phyloP scores from a whole-genome alignment of 2,888 invertebrate species.

The Lissonota sp. region DNA sequence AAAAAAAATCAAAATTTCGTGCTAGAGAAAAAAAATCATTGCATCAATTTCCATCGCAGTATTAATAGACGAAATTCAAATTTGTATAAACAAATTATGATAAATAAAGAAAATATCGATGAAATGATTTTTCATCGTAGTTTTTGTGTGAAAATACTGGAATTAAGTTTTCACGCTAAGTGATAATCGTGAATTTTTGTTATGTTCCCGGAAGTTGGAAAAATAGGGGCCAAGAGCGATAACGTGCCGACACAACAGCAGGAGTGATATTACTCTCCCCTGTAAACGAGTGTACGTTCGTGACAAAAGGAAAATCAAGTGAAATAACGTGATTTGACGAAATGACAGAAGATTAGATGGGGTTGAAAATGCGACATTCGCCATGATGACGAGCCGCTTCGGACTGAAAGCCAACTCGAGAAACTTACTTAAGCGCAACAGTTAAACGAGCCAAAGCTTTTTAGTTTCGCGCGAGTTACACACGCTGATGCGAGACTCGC shows the following conservation, averaged over 20 bases:
- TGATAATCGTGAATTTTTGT: not conserved
- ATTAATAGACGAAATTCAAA: not conserved
- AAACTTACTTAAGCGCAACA: constrained; percentile 47
- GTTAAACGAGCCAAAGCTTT: constrained; percentile 50
- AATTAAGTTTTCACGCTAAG: not conserved
- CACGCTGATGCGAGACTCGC: not conserved
- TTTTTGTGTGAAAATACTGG: not conserved
- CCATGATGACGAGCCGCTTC: constrained; percentile 10
- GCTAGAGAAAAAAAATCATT: not conserved
- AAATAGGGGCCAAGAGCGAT: constrained; percentile 10
- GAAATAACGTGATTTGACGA: constrained; percentile 29
- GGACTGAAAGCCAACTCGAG: constrained; percentile 34
- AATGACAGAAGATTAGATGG: constrained; percentile 6
- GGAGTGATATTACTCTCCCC: constrained; percentile 8
- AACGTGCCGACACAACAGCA: constrained; percentile 13
- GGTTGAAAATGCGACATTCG: constrained; percentile 13
- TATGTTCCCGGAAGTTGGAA: not conserved
- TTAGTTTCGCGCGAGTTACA: constrained; percentile 10
- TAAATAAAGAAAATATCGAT: too few species aligned
- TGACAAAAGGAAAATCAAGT: constrained; percentile 53
- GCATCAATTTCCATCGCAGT: not conserved
- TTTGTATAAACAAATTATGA: constrained; percentile 1
- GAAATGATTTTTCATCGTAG: not conserved
- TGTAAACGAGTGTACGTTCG: not conserved
- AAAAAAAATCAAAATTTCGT: not conserved